Base-by-base conservation (phyloP, 2,888 invertebrate species). In the Drosophila macrospina region DNA sequence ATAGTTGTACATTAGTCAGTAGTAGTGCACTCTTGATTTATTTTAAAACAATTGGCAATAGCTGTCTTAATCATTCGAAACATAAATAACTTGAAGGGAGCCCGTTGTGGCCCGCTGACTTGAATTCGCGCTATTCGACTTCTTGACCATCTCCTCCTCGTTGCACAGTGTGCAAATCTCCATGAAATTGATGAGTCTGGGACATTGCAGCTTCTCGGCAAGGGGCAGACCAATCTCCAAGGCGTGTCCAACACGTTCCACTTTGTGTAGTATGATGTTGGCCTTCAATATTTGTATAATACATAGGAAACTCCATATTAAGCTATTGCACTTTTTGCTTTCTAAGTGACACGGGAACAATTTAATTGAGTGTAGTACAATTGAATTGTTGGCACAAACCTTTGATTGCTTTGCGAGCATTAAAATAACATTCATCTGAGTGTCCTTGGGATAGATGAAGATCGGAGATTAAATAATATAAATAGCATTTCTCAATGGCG, bases 401-500 rank as follows among this genome's bases (percentile, higher is more conserved):
- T 61, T 83, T 87, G 0, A 83, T 66, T 0, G 87, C 85, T 26
- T 87, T 90, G 0, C 90, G 88, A 2, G 90, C 88, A 28, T 64
- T 78, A 0, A 80, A 85, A 16, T 86, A 84, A 16, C 90, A 90
- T 52, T 90, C 90, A 20, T 91, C 90, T n/a, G 78, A 89, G 2
- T 72, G 86, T 24, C 79, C 79, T 13, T 89, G 83, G 0, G 62
- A 55, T 34, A 91, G 68, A 42, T 90, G 86, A 6, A 77, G 57
- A 2, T 75, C 66, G 0, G 91, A 86, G 0, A 91, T 87, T 54
- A 86, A 82, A 54, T 91, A 88, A 30, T 80, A 57, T 0, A 91
- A 30, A 48, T 91, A 91, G 8, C 85, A 80, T 34, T 80, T 90
- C 16, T 91, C 91, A 4, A 91, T 90, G 0, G 89, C 74, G 44